Base-by-base conservation (phyloP, 2,888 invertebrate species). In the Eurois occulta region DNA sequence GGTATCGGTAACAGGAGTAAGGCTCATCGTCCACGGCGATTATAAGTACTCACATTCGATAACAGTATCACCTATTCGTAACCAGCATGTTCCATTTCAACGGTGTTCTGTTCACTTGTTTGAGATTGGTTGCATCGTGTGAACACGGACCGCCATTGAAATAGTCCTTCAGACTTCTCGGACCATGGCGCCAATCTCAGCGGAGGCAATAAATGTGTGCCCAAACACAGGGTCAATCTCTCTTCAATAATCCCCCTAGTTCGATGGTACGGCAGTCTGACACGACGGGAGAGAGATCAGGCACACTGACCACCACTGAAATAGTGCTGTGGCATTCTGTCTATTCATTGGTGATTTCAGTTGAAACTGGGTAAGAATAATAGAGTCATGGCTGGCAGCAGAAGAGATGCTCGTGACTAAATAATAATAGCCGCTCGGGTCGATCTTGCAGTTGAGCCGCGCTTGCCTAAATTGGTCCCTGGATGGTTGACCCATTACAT, bases 1-100 rank as follows among this genome's bases (percentile, higher is more conserved):
- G 13, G 58, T 35, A 77, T 72, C 48, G 10, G 32, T 80, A 60
- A 72, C 3, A 28, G 6, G 48, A 60, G 32, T 7, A 21, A n/a
- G n/a, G n/a, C 16, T n/a, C n/a, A n/a, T n/a, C 65, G 41, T 65
- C n/a, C 16, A 64, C 24, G 24, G 6, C 1, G 24, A 11, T 43
- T 16, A 13, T 43, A 43, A 43, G 43, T 43, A 43, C 16, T 43
- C 13, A 43, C 43, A 13, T 13, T 4, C 16, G 16, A 16, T 43
- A 43, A 43, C 16, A n/a, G 55, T 55, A n/a, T 55, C n/a, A 13
- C 28, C 13, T 28, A 55, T 55, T 55, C n/a, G 55, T n/a, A 55
- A n/a, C 28, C 28, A 55, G 55, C 28, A 55, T 6, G n/a, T 55
- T 55, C 13, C 6, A 13, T n/a, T n/a, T n/a, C n/a, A 5, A 5